phyloP scores from a whole-genome alignment of 2,797 vertebrate genomes.

The Chloroceryle amazona region DNA sequence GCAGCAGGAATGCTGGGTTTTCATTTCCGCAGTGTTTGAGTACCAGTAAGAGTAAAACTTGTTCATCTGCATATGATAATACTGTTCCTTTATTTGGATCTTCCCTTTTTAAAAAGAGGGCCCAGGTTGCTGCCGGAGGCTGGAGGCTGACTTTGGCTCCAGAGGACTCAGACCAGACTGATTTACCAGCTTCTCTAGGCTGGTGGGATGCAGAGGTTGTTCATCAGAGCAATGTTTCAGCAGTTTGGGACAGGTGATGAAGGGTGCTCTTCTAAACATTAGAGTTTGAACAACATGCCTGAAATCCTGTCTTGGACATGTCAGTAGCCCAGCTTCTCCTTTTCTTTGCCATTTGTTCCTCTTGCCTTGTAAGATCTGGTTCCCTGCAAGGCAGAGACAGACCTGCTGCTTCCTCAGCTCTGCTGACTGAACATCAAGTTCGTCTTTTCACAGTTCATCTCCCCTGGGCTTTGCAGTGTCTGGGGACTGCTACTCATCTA shows the following conservation, averaged over 20 bases:
- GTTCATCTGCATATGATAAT: constrained; percentile 42
- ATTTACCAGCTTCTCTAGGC: not conserved
- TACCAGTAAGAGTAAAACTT: constrained; percentile 10
- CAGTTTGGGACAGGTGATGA: not conserved
- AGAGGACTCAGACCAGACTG: not conserved
- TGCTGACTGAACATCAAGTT: not conserved
- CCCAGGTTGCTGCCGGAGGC: not conserved
- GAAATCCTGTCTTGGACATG: not conserved
- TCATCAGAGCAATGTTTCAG: not conserved
- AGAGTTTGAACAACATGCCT: not conserved
- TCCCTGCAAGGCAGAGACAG: not conserved
- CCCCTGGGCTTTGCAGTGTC: not conserved
- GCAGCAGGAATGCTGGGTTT: constrained; percentile 44
- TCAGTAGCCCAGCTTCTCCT: not conserved
- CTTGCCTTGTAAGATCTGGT: not conserved
- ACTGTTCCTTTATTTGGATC: constrained; percentile 17
- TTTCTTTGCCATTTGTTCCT: not conserved
- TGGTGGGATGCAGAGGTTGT: not conserved
- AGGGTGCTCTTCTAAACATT: not conserved
- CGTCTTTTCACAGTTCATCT: not conserved
- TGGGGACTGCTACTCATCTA: not conserved
- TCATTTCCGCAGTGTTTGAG: constrained; percentile 30
- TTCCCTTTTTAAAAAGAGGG: not conserved
- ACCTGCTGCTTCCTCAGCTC: not conserved
- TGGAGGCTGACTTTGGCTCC: not conserved